Evolutionary conservation across 2,797 vertebrate genomes (phyloP), one percentile per base, ranked within the genome.

Genomic region (Lutra lutra): DNA sequence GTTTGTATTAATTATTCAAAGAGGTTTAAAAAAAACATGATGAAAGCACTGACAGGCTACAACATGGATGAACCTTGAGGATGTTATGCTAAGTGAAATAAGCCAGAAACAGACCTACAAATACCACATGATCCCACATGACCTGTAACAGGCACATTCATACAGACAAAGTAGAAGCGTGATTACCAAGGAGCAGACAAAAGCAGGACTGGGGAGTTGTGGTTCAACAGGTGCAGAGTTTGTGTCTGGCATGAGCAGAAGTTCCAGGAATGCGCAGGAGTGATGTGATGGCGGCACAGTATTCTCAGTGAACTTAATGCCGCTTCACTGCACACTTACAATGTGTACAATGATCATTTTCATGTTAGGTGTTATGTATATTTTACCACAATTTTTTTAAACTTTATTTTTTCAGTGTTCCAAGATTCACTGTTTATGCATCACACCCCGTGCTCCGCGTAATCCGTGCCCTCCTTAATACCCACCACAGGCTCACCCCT

Each of bases 51-150:
- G 58, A 78, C 7, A 51, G 21, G n/a, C 88, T 64, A 32, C 7
- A 62, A 79, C 40, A n/a, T 2, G 38, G 88, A 83, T 25, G 62
- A 78, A 46, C 46, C 58, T 62, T 91, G 40, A 70, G 91, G 94
- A 78, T 12, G 23, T 7, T 2, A 25, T 1, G 0, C 35, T 29
- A 83, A 70, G 64, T 73, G 51, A 82, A 82, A 70, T 32, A 78
- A 7, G 18, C 56, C 43, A 86, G 80, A 80, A 48, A 40, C 20
- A 64, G 62, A 87, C 84, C 40, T 40, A 68, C 73, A 79, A 35
- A 75, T 48, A 38, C 0, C 23, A 2, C 2, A 48, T 18, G 40
- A 77, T 23, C 80, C 48, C 48, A 82, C 0, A 60, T n/a, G 29
- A n/a, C 18, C 40, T 38, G 27, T 38, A 64, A n/a, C 0, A n/a